phyloP scores from a whole-genome alignment of 2,113 vertebrate species.

The Asarcornis scutulata region DNA sequence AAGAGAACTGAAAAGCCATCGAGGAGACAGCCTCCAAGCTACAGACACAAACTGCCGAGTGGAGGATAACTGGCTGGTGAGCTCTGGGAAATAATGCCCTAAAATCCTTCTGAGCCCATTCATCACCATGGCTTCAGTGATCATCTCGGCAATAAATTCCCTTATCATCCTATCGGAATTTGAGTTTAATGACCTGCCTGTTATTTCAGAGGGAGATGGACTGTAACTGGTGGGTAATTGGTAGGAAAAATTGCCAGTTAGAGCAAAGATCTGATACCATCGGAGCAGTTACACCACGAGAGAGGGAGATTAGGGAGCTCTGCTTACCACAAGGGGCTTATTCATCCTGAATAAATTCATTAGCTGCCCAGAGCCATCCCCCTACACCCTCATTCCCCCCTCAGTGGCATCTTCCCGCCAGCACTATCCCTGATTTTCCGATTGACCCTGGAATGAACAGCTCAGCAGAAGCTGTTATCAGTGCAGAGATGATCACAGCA shows the following conservation, averaged over 20 bases:
- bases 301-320: conserved; percentile 31
- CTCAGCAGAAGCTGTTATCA: not conserved
- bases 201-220: conserved; percentile 51
- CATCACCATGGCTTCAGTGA: not conserved
- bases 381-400: not conserved
- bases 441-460: not conserved
- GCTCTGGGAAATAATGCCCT: not conserved
- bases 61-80: not conserved
- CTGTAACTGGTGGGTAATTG: conserved; percentile 27
- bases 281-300: not conserved
- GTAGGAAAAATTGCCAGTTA: conserved; percentile 22
- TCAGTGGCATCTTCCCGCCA: not conserved
- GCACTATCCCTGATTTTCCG: not conserved
- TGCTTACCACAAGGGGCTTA: conserved; percentile 15
- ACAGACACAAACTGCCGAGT: not conserved
- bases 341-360: conserved; percentile 28
- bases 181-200: conserved; percentile 32
- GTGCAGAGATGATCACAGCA: not conserved
- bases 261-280: conserved; percentile 1
- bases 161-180: conserved; percentile 29
- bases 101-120: not conserved
- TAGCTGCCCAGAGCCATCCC: not conserved
- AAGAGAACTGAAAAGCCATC: not conserved
- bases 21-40: not conserved
- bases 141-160: conserved; percentile 54